Conservation (phyloP, 2,113 vertebrate genomes). For the Actenoides lindsayi region DNA sequence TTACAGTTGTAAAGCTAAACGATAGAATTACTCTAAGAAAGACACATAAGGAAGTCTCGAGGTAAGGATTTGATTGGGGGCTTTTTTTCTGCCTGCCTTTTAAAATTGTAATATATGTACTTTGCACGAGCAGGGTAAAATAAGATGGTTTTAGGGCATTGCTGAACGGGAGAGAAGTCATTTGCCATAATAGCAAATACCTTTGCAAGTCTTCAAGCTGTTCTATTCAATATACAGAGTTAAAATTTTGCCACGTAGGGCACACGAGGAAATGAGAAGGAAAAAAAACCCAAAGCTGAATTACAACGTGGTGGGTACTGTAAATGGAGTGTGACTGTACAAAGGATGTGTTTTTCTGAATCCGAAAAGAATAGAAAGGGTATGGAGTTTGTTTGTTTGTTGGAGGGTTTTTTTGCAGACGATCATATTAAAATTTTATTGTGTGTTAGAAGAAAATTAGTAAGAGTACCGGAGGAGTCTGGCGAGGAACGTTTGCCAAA, state of each 20-base stretch:
- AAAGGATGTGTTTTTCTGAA: background rate
- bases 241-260: background rate
- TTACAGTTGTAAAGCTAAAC: background rate
- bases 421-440: background rate
- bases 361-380: background rate
- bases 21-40: background rate
- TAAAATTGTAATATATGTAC: background rate
- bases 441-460: background rate
- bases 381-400: background rate
- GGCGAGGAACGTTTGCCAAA: background rate
- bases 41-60: background rate
- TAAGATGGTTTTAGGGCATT: background rate
- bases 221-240: background rate
- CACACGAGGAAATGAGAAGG: background rate
- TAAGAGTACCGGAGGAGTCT: background rate
- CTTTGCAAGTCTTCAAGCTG: slow-evolving; percentile 15
- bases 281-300: background rate
- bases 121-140: background rate
- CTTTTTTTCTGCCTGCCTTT: background rate
- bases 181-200: slow-evolving; percentile 18
- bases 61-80: background rate
- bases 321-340: background rate
- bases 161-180: background rate
- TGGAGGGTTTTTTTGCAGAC: background rate
- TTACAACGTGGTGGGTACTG: background rate